A percentile compares a stretch with the other conserved stretches of the same genome.
Conservation (phyloP, 1,140 invertebrate genomes). For the Metopolophium dirhodum region DNA sequence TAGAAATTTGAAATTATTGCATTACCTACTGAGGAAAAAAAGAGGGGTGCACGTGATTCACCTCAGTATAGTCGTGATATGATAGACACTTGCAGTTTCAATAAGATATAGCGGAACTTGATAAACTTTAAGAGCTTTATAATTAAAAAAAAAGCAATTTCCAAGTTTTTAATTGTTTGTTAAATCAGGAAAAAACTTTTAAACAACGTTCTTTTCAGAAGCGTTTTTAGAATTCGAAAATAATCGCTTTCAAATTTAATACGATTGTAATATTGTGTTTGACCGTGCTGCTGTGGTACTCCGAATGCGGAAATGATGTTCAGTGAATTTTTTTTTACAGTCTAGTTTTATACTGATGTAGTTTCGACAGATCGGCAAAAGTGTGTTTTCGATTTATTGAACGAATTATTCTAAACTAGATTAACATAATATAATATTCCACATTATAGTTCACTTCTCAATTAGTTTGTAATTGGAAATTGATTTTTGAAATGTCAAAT, state of each 20-base stretch:
- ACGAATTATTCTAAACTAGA: background rate
- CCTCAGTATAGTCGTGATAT: background rate
- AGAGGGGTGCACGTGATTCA: too few species aligned
- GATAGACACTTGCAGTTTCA: background rate
- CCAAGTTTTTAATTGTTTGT: background rate
- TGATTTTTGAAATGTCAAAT: background rate
- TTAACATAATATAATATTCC: conserved; percentile 11
- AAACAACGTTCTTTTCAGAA: background rate
- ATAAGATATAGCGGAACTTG: background rate
- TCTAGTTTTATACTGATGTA: background rate
- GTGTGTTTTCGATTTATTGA: background rate
- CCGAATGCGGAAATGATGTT: background rate
- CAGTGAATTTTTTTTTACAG: background rate
- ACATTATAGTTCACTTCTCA: background rate
- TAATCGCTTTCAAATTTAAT: background rate
- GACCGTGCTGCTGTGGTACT: background rate
- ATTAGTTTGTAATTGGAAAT: background rate
- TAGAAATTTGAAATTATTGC: too few species aligned
- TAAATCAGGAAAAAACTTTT: background rate
- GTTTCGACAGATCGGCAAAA: background rate
- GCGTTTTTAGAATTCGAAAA: background rate
- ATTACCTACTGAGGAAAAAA: too few species aligned
- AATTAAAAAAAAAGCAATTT: background rate
- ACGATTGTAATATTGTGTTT: background rate
- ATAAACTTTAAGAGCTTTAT: background rate